Conservation (phyloP, 2,888 invertebrate species). For the Rotaria socialis region DNA sequence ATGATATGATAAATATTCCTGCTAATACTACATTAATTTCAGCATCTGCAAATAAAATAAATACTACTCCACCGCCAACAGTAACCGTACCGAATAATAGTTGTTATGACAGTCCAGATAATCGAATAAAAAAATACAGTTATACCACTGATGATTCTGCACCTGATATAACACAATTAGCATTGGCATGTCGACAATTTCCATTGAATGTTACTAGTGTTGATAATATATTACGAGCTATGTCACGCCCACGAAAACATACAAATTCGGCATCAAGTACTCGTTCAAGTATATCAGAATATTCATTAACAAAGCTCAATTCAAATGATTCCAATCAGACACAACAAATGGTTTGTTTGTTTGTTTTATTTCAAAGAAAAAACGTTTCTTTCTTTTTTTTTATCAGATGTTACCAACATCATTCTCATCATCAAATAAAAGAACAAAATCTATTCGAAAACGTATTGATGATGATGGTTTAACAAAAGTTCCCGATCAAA, state of each 20-base stretch:
- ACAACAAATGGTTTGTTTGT: background rate
- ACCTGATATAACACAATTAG: slow-evolving; percentile 30
- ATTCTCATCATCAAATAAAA: background rate
- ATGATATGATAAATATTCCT: background rate
- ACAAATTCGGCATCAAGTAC: slow-evolving; percentile 30
- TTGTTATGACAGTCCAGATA: background rate
- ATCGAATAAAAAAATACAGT: background rate
- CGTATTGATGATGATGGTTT: slow-evolving; percentile 41
- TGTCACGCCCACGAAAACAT: slow-evolving; percentile 6
- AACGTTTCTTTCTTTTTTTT: background rate
- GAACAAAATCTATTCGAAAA: slow-evolving; percentile 29
- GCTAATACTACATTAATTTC: background rate
- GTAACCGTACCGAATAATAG: background rate
- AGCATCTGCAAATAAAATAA: background rate
- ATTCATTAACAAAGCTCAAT: background rate
- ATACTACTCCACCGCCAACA: background rate
- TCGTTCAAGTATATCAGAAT: background rate
- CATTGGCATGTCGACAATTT: slow-evolving; percentile 15
- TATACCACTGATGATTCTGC: background rate
- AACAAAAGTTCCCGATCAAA: slow-evolving; percentile 36
- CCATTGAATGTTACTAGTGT: slow-evolving; percentile 4
- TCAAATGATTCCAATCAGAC: background rate
- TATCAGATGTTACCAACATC: background rate
- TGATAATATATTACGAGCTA: slow-evolving; percentile 11
- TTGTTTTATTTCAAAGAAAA: background rate